A percentile compares a stretch with the other conserved stretches of the same genome.
Evolutionary conservation across 1,140 invertebrate species (phyloP).

Genomic region (Bombus ignitus): DNA sequence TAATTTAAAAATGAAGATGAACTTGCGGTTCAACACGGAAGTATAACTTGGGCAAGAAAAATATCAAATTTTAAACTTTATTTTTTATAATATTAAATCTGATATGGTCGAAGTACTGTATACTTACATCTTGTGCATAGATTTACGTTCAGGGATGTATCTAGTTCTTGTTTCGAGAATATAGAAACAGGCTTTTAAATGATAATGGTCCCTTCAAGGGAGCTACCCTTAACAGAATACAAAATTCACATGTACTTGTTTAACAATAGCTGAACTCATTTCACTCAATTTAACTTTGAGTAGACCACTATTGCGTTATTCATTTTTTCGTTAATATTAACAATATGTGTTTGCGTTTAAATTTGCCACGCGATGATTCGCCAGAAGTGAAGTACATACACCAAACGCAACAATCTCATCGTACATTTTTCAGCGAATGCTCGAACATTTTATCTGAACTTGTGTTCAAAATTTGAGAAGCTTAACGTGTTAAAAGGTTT

Average conservation of each 20-base stretch:
- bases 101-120: not conserved
- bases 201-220: not conserved
- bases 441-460: not conserved
- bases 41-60: not conserved
- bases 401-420: not conserved
- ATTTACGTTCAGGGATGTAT: not conserved
- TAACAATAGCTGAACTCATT: not conserved
- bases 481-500: not conserved
- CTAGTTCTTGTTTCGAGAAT: not conserved
- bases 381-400: not conserved
- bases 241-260: not conserved
- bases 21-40: not conserved
- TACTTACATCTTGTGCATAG: not conserved
- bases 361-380: not conserved
- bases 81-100: not conserved
- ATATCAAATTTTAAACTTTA: not conserved
- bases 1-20: not conserved
- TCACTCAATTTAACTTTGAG: not conserved
- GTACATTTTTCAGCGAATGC: not conserved
- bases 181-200: not conserved
- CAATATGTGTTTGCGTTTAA: not conserved
- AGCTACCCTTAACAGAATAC: not conserved
- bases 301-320: not conserved
- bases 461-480: not conserved
- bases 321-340: not conserved